Base-by-base conservation (phyloP, 2,797 vertebrate genomes). In the Toxotes lorentzi region DNA sequence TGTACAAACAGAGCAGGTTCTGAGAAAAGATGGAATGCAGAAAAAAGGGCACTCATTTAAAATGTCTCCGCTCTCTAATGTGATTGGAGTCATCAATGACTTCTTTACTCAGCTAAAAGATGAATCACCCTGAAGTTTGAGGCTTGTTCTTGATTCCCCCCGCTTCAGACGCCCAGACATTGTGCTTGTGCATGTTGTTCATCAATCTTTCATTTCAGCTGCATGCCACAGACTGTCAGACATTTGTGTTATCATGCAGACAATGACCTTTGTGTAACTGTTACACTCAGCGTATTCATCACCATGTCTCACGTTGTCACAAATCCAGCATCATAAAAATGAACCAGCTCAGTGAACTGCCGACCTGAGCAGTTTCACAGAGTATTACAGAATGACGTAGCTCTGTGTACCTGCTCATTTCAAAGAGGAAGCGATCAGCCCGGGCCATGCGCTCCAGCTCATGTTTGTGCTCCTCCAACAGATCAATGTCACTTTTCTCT, bases 361-460 rank as follows among this genome's bases (percentile, higher is more conserved):
- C 0, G 17, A 43, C 32, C 48, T n/a, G 19, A 5, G 4, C 24
- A 27, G 5, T 9, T 38, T 38, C 38, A 38, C 38, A 38, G 38
- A 27, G 12, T 27, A 30, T 56, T n/a, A 11, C 1, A 61, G n/a
- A 38, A 32, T 7, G 2, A 48, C 6, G 54, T 1, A 21, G 30
- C 17, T 1, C 3, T 35, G 57, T 0, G 30, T 89, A 98, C 98
- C 98, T 97, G 98, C 98, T 99, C 98, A 99, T 99, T 78, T 99
- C 98, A 43, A 95, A 99, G 68, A 99, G 96, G 93, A 99, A 99
- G 89, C 98, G 97, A 88, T 99, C 98, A 0, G 98, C 98, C 0
- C 97, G 95, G 27, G 98, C 98, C 98, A 99, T 99, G 53, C 98
- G 95, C 67, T 99, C 97, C 1, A 97, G 95, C 93, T 99, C 98